Evolutionary conservation across 2,797 vertebrate genomes (phyloP), one percentile per base, ranked within the genome.

Genomic region (Carduelis carduelis): DNA sequence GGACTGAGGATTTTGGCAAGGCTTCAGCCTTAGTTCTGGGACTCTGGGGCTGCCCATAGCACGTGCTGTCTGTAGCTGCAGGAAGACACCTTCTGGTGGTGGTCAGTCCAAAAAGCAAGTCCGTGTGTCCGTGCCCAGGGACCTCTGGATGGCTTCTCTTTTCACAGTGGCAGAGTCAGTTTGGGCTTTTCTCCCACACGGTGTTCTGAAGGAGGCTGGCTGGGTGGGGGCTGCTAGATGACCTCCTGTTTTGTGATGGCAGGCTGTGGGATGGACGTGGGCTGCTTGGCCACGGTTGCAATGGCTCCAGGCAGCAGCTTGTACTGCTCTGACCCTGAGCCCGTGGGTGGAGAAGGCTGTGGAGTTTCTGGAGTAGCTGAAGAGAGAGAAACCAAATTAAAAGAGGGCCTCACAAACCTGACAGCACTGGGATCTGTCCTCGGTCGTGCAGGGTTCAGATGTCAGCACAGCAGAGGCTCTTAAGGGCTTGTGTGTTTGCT

Each of bases 301-400:
- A 99, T 99, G 94, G 99, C 99, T 66, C 99, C 99, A 2, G 98
- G 98, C 94, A 99, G 97, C 96, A 99, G 98, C 98, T 99, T 99
- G 96, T 99, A 99, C 95, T 99, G 99, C 97, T 99, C 99, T 75
- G 99, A 98, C 81, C 99, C 98, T 44, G 99, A 99, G 72, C 99
- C 98, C 5, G 99, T 97, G 0, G 99, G 99, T 2, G 99, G 99
- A 85, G 99, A 99, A 17, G 99, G 99, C 94, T 99, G 99, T 15
- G 99, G 99, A 91, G 99, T 99, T 98, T 99, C 99, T 81, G 99
- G 99, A 97, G 99, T 99, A 96, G 99, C 99, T 99, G 98, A 63
- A 96, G 93, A 87, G 89, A 97, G 90, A 98, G 81, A 98, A 78
- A 83, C 41, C 34, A 12, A 63, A 83, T 96, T 89, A 95, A 50